Percentiles rank a stretch among this genome's conserved stretches.
phyloP scores from a whole-genome alignment of 2,888 invertebrate genomes.

The Pasiphila rectangulata region DNA sequence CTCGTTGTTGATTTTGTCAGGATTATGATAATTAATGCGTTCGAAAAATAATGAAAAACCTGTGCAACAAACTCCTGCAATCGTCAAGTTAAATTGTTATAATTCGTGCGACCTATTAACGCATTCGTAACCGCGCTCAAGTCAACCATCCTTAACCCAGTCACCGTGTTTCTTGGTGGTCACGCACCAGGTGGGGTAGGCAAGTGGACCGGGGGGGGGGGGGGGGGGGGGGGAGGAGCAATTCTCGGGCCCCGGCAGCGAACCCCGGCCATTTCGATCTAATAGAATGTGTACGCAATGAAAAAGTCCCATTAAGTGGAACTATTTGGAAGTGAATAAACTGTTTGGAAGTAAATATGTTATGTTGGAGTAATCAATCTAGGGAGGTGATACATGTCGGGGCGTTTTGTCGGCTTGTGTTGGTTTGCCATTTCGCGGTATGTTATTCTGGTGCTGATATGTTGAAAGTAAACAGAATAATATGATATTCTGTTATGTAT shows the following conservation, averaged over 20 bases:
- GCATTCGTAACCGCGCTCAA: neutral
- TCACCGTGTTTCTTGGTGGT: conserved; percentile 13
- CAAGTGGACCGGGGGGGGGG: conserved; percentile 18
- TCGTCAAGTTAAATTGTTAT: neutral
- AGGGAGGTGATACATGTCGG: conserved; percentile 12
- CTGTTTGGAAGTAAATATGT: conserved; percentile 11
- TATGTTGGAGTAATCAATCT: conserved; percentile 16
- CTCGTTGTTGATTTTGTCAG: no score
- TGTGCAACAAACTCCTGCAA: no score
- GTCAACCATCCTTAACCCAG: conserved; percentile 16
- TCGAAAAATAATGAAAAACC: no score
- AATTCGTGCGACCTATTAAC: neutral
- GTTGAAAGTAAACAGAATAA: no score
- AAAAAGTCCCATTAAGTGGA: conserved; percentile 13
- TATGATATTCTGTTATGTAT: no score
- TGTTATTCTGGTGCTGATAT: neutral
- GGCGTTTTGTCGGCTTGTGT: neutral
- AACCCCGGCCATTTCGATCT: conserved; percentile 3
- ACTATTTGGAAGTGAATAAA: conserved; percentile 14
- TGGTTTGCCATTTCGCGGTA: neutral
- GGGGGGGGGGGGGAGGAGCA: conserved; percentile 16
- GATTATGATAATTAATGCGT: no score
- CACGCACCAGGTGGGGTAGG: conserved; percentile 22
- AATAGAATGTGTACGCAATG: conserved; percentile 25
- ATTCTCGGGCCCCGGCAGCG: neutral